Evolutionary conservation across 2,888 invertebrate species (phyloP).

Genomic region (Trachelus troglodyta): DNA sequence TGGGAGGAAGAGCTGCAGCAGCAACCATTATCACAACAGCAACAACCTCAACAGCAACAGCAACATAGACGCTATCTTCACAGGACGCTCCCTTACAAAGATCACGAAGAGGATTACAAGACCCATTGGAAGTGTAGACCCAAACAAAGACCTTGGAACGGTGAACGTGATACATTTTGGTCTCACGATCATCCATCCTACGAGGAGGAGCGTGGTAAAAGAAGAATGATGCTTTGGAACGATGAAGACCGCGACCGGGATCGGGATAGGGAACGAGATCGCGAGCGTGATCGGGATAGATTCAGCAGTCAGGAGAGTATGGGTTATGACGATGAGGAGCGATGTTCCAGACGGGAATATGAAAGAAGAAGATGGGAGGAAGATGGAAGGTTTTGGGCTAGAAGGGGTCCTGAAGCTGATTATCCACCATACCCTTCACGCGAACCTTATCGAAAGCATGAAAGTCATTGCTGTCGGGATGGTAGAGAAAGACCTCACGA

Average conservation of each 20-base stretch:
- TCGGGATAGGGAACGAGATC: slow-evolving; percentile 47
- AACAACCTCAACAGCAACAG: not conserved
- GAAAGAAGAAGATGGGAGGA: slow-evolving; percentile 65
- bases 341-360: slow-evolving; percentile 55
- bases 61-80: slow-evolving; percentile 37
- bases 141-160: slow-evolving; percentile 53
- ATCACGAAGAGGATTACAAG: slow-evolving; percentile 57
- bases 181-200: slow-evolving; percentile 50
- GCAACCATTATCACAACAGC: not conserved
- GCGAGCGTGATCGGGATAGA: slow-evolving; percentile 65
- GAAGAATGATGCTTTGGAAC: slow-evolving; percentile 58
- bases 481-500: slow-evolving; percentile 50
- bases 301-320: slow-evolving; percentile 64
- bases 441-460: slow-evolving; percentile 54
- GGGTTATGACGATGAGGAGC: slow-evolving; percentile 66
- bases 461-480: slow-evolving; percentile 53
- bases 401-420: slow-evolving; percentile 66
- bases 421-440: slow-evolving; percentile 64
- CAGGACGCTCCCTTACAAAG: slow-evolving; percentile 54
- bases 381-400: slow-evolving; percentile 62
- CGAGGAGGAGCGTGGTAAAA: slow-evolving; percentile 60
- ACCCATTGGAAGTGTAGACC: slow-evolving; percentile 56
- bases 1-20: slow-evolving; percentile 56
- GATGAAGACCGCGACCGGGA: slow-evolving; percentile 65
- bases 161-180: slow-evolving; percentile 47